Conservation (phyloP, 2,797 vertebrate species). For the Spea hammondii region DNA sequence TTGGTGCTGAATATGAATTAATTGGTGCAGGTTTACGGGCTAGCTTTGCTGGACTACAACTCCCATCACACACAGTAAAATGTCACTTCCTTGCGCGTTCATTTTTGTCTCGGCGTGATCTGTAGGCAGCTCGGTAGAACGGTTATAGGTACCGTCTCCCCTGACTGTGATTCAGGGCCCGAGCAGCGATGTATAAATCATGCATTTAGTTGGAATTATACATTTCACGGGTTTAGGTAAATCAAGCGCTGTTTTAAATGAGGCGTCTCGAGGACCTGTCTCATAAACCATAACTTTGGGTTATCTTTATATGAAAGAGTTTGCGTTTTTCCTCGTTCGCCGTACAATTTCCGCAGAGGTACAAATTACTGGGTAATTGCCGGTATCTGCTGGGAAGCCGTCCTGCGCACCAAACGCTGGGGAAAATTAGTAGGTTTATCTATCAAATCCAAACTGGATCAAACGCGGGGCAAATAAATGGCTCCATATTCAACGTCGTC, state of each 20-base stretch:
- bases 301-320: background rate
- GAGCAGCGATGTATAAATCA: constrained; percentile 10
- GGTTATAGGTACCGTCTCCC: background rate
- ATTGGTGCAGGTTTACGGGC: no score
- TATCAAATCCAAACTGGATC: background rate
- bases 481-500: background rate
- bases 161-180: constrained; percentile 12
- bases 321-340: background rate
- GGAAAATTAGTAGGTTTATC: background rate
- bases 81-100: no score
- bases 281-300: constrained; percentile 2
- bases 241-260: constrained; percentile 20
- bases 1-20: no score
- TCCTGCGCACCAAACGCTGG: background rate
- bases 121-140: background rate
- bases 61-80: no score
- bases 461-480: background rate
- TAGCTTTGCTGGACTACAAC: no score
- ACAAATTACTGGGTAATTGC: background rate
- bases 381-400: no score
- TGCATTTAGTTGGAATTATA: constrained; percentile 3
- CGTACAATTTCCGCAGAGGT: background rate
- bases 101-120: no score
- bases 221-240: constrained; percentile 3
- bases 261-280: background rate